phyloP scores from a whole-genome alignment of 2,113 vertebrate species.

The Echinops telfairi region DNA sequence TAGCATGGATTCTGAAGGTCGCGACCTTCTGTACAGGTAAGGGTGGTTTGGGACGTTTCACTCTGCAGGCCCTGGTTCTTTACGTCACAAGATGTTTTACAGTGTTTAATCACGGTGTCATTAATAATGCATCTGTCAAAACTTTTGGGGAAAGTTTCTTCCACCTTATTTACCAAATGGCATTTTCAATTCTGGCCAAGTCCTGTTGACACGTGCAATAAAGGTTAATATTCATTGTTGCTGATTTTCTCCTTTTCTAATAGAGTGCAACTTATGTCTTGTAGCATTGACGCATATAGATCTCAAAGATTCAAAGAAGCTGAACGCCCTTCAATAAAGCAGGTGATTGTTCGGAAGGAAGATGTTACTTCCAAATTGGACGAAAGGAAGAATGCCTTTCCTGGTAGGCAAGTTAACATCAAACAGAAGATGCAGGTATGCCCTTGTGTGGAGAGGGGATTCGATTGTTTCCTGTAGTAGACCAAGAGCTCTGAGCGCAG shows the following conservation, averaged over 20 bases:
- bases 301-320: slow-evolving; percentile 95
- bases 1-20: slow-evolving; percentile 89
- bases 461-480: background rate
- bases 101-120: background rate
- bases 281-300: slow-evolving; percentile 95
- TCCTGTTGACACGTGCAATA: background rate
- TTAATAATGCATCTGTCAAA: background rate
- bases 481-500: background rate
- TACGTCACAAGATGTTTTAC: background rate
- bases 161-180: background rate
- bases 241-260: background rate
- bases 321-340: slow-evolving; percentile 91
- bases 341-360: slow-evolving; percentile 94
- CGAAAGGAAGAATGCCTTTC: slow-evolving; percentile 83
- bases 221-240: background rate
- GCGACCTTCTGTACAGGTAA: slow-evolving; percentile 95
- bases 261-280: slow-evolving; percentile 52
- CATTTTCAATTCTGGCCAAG: background rate
- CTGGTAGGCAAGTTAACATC: slow-evolving; percentile 87
- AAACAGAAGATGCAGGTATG: slow-evolving; percentile 97
- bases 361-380: slow-evolving; percentile 90
- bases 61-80: background rate
- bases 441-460: background rate
- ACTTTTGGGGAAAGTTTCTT: background rate
- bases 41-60: background rate